Evolutionary conservation across 2,888 invertebrate species (phyloP).

Genomic region (Ryuthela nishihirai): DNA sequence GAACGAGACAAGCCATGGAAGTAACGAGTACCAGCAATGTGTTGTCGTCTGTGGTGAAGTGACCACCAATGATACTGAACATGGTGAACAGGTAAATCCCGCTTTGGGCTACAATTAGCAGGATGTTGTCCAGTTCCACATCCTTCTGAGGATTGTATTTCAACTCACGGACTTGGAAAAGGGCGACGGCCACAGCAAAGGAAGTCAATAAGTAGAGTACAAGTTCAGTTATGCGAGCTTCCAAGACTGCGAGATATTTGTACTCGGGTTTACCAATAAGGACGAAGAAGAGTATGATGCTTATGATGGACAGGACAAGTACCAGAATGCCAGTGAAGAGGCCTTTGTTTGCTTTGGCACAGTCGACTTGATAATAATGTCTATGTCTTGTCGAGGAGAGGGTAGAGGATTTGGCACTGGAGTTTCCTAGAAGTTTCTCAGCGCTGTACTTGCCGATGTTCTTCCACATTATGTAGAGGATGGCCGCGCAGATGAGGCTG

Average conservation of each 20-base stretch:
- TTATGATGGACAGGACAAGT: constrained; percentile 83
- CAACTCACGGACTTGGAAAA: constrained; percentile 75
- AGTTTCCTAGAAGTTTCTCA: not conserved
- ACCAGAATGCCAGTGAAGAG: constrained; percentile 84
- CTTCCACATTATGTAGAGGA: constrained; percentile 95
- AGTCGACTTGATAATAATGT: constrained; percentile 62
- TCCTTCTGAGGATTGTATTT: constrained; percentile 78
- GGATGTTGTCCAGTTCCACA: constrained; percentile 79
- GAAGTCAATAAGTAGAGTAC: constrained; percentile 80
- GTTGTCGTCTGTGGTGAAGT: constrained; percentile 56
- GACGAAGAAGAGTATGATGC: constrained; percentile 84
- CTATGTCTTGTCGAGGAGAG: not conserved
- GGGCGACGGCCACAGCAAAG: constrained; percentile 77
- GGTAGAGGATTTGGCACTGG: not conserved
- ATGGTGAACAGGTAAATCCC: constrained; percentile 91
- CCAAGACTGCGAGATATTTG: constrained; percentile 75
- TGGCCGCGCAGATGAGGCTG: constrained; percentile 88
- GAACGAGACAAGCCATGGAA: constrained; percentile 78
- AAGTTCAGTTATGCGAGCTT: constrained; percentile 84
- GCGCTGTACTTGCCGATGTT: constrained; percentile 54
- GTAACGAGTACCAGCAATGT: constrained; percentile 67
- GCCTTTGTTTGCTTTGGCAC: constrained; percentile 88
- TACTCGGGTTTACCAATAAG: constrained; percentile 67
- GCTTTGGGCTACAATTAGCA: constrained; percentile 86
- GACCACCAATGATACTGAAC: constrained; percentile 88